phyloP scores from a whole-genome alignment of 1,140 invertebrate species.

The Euborellia annulipes region DNA sequence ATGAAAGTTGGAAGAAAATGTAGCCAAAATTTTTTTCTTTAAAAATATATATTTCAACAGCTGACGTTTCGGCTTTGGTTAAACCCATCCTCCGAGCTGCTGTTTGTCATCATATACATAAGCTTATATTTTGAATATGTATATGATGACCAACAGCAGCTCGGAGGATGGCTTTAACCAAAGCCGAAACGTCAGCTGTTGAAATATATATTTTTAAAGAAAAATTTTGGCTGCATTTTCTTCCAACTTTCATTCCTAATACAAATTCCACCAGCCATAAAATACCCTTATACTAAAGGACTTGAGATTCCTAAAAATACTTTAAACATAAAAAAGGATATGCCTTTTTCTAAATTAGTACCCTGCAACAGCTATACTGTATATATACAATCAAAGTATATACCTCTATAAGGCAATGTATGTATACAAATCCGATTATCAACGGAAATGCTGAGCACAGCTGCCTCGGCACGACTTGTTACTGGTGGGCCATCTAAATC shows the following conservation, averaged over 20 bases:
- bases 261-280: neutral
- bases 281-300: constrained; percentile 2
- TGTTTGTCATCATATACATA: too few species aligned
- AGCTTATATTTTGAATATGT: too few species aligned
- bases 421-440: constrained; percentile 87
- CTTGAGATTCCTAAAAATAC: constrained; percentile 8
- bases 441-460: constrained; percentile 83
- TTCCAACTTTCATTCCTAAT: neutral
- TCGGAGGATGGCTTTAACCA: too few species aligned
- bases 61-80: too few species aligned
- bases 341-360: too few species aligned
- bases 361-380: too few species aligned
- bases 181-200: too few species aligned
- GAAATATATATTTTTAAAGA: too few species aligned
- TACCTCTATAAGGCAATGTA: constrained; percentile 67
- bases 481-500: constrained; percentile 43
- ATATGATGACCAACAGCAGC: too few species aligned
- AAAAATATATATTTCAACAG: neutral
- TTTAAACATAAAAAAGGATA: too few species aligned
- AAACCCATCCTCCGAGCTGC: too few species aligned
- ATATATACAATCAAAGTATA: constrained; percentile 26
- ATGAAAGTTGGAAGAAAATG: constrained; percentile 9
- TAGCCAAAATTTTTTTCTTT: neutral
- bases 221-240: too few species aligned
- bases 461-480: constrained; percentile 55